Evolutionary conservation across 2,113 vertebrate species (phyloP).

Genomic region (Dipodomys ordii): DNA sequence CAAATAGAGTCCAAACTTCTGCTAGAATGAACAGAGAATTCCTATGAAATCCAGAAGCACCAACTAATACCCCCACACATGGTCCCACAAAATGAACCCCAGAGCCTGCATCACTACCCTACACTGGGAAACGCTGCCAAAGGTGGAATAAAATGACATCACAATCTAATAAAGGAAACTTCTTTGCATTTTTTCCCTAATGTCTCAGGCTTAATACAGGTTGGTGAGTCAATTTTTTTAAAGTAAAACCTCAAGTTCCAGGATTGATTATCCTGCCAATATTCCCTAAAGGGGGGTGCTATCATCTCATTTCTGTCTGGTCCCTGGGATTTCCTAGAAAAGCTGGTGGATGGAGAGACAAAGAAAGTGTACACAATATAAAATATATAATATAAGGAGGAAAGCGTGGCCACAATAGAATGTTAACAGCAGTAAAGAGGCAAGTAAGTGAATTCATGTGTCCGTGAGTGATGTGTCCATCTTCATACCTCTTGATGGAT

Average conservation of each 20-base stretch:
- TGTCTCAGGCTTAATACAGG: not conserved
- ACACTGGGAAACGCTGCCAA: slow-evolving; percentile 5
- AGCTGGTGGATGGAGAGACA: slow-evolving; percentile 36
- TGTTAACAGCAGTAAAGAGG: slow-evolving; percentile 73
- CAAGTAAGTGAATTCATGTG: slow-evolving; percentile 46
- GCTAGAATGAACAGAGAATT: not conserved
- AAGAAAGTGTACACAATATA: slow-evolving; percentile 62
- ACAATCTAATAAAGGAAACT: not conserved
- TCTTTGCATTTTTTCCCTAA: slow-evolving; percentile 11
- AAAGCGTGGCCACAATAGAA: slow-evolving; percentile 55
- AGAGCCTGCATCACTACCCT: not conserved
- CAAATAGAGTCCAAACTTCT: not conserved
- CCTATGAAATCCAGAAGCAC: not conserved
- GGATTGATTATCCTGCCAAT: not conserved
- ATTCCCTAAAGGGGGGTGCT: not conserved
- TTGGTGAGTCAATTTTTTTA: slow-evolving; percentile 20
- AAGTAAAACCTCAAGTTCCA: slow-evolving; percentile 36
- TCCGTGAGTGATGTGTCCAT: slow-evolving; percentile 51
- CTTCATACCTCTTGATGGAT: slow-evolving; percentile 85
- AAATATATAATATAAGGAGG: slow-evolving; percentile 73
- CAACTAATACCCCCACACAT: not conserved
- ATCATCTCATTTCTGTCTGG: slow-evolving; percentile 1
- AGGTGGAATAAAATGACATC: not conserved
- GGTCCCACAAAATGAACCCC: not conserved
- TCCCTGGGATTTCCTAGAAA: slow-evolving; percentile 41